Evolutionary conservation across 2,113 vertebrate species (phyloP), one percentile per base, ranked within the genome.

Genomic region (Campylorhamphus procurvoides): DNA sequence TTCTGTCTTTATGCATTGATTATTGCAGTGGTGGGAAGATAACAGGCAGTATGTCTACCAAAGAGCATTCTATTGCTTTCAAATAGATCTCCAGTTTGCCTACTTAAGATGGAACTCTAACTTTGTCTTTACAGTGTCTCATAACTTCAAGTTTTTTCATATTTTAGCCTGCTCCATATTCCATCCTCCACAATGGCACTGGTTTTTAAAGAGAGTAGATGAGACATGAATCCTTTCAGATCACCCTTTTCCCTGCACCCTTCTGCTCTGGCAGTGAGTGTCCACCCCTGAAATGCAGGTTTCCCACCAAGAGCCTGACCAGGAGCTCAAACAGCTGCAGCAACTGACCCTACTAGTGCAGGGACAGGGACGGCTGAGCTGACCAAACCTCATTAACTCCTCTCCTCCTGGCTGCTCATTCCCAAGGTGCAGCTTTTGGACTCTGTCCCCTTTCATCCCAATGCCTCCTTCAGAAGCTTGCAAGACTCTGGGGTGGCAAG

Each of bases 331-430:
- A 40, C 13, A 47, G 47, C 13, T 66, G 63, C n/a, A 75, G 49
- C 18, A 75, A 5, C 25, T 40, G 64, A 23, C 25, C 7, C 19
- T 71, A 31, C 13, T 13, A 12, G 22, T 24, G 44, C 12, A 42
- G 19, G 23, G 22, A 6, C 16, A 9, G 22, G 39, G 31, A 39
- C 24, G 55, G 46, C 49, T 80, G 50, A 72, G 40, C 14, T 69
- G 49, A 29, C 10, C 56, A 42, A 28, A n/a, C 27, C 24, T 28
- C 0, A 0, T 37, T 14, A 28, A 4, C n/a, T 56, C 25, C 19
- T 53, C 15, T 47, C 7, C 31, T 60, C 62, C 31, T 64, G 20
- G 23, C 25, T 50, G 60, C 44, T 53, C 23, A 12, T 47, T 37
- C 27, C 50, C 62, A 27, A 47, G 18, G 13, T 40, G 40, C 1